A percentile compares a stretch with the other conserved stretches of the same genome.
Evolutionary conservation across 2,113 vertebrate species (phyloP).

Genomic region (Chaetorhynchus papuensis): DNA sequence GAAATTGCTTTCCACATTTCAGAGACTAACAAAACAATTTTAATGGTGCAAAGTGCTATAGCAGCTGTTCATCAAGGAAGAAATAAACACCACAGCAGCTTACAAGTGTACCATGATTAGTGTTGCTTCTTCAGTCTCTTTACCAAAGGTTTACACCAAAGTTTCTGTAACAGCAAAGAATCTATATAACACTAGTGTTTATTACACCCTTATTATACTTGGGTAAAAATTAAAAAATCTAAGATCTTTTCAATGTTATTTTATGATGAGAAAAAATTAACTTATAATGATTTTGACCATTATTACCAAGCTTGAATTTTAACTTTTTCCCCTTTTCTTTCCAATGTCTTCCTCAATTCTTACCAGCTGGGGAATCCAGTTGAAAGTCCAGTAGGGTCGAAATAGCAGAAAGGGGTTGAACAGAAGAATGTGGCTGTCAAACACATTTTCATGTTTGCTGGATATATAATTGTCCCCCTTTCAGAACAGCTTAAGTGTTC

Average conservation of each 20-base stretch:
- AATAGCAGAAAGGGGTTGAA: not conserved
- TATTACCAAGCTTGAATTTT: not conserved
- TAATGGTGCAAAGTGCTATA: not conserved
- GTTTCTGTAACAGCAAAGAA: not conserved
- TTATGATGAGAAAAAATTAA: not conserved
- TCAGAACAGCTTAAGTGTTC: not conserved
- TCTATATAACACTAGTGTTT: not conserved
- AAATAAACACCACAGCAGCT: not conserved
- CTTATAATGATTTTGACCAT: not conserved
- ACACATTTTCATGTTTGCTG: not conserved
- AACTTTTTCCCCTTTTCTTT: fast-evolving
- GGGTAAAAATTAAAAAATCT: not conserved
- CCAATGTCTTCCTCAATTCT: not conserved
- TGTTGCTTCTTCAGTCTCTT: not conserved
- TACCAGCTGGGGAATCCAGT: not conserved
- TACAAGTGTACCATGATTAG: not conserved
- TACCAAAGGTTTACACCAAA: not conserved
- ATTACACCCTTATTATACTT: not conserved
- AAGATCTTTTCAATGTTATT: not conserved
- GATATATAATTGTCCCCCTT: not conserved
- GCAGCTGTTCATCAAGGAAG: constrained; percentile 20
- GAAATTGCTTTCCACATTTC: constrained; percentile 1
- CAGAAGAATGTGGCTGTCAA: not conserved
- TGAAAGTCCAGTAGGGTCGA: not conserved
- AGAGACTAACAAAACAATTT: constrained; percentile 6